Conservation (phyloP, 2,888 invertebrate species). For the Priocnemis perturbator region DNA sequence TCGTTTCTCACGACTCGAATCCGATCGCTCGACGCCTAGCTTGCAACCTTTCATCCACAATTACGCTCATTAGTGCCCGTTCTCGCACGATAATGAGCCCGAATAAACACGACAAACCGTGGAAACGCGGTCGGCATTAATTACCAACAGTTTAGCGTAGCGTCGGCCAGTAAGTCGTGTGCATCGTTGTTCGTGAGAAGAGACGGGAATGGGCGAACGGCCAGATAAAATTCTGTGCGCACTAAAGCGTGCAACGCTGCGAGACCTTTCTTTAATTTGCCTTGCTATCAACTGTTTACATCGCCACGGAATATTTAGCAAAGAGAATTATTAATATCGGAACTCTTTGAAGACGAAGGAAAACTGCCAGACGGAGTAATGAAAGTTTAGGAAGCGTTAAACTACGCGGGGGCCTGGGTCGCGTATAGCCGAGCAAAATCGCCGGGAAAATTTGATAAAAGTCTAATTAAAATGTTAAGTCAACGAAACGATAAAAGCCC, state of each 20-base stretch:
- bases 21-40: constrained; percentile 16
- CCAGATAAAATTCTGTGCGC: constrained; percentile 23
- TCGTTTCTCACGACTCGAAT: constrained; percentile 18
- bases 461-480: constrained; percentile 18
- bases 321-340: too few relatives aligned
- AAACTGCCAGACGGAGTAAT: too few relatives aligned
- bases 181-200: constrained; percentile 13
- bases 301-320: background rate
- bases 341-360: too few relatives aligned
- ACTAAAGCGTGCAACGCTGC: background rate
- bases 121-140: constrained; percentile 58
- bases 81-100: constrained; percentile 55
- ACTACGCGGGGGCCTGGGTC: background rate
- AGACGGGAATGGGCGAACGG: too few relatives aligned
- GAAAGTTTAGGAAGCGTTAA: background rate
- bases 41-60: constrained; percentile 56
- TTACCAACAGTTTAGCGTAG: constrained; percentile 56
- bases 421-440: background rate
- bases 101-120: constrained; percentile 54
- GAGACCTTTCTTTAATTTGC: background rate
- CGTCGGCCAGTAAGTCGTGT: constrained; percentile 32
- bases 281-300: constrained; percentile 11
- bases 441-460: background rate
- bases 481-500: constrained; percentile 28
- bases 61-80: constrained; percentile 62